Percentiles rank a stretch among this genome's conserved stretches.
These are phyloP conservation scores for Acrocyrtus sp. DNA, from an alignment of 2,888 invertebrate genomes.

Conservation along the genomic window DNA sequence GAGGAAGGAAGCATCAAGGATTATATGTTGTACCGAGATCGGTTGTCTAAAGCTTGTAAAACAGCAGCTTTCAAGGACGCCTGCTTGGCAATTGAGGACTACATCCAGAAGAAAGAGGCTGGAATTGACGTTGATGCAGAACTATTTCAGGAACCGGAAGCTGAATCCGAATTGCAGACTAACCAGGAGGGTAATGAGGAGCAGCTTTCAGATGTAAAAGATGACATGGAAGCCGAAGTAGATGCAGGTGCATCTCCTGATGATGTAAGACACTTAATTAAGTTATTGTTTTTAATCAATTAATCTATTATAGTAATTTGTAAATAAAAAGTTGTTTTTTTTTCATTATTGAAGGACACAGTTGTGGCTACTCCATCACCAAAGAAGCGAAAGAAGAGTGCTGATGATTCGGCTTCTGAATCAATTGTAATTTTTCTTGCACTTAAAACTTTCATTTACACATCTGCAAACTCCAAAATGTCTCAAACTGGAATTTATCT, in stretches of 20 bases:
- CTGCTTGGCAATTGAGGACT: constrained; percentile 81
- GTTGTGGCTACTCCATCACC: constrained; percentile 13
- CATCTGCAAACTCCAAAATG: no score
- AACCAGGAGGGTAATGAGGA: not conserved
- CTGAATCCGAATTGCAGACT: constrained; percentile 13
- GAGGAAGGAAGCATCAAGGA: constrained; percentile 85
- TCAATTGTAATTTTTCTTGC: constrained; percentile 24
- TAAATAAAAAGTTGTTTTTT: constrained; percentile 8
- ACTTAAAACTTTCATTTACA: no score
- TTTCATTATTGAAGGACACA: constrained; percentile 2
- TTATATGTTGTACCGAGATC: constrained; percentile 82
- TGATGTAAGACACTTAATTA: not conserved
- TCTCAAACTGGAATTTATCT: no score
- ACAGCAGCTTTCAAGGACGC: constrained; percentile 82
- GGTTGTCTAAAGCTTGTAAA: constrained; percentile 80
- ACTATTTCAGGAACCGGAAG: constrained; percentile 16
- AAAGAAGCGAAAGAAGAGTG: constrained; percentile 39
- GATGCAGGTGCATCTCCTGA: constrained; percentile 11
- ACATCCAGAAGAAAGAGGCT: constrained; percentile 67
- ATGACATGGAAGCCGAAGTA: not conserved
- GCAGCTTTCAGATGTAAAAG: constrained; percentile 2
- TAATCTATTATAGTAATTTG: not conserved
- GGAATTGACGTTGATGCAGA: constrained; percentile 55
- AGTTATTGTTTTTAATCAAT: not conserved
- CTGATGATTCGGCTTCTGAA: constrained; percentile 13